These are phyloP conservation scores for Drosophila helvetica DNA, from an alignment of 2,888 invertebrate genomes.

Conservation along the genomic window DNA sequence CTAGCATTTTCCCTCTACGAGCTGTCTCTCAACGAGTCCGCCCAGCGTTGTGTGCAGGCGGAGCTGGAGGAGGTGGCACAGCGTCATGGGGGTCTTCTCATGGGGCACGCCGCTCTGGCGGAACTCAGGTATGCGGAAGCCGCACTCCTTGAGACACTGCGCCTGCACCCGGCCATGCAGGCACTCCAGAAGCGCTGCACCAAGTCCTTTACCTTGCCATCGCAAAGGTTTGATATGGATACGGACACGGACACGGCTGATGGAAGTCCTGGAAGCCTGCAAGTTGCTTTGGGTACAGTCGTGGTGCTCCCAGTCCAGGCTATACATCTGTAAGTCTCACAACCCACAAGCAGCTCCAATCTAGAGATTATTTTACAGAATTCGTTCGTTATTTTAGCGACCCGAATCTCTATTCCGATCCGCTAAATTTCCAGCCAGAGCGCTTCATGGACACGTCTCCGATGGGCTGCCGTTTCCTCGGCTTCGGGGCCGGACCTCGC, in stretches of 20 bases:
- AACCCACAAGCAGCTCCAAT: not conserved
- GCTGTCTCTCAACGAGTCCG: conserved; percentile 49
- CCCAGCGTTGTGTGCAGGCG: conserved; percentile 57
- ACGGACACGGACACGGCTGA: not conserved
- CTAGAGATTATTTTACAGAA: not conserved
- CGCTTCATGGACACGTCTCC: conserved; percentile 56
- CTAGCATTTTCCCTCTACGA: conserved; percentile 75
- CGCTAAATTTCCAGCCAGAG: conserved; percentile 63
- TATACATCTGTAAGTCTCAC: conserved; percentile 66
- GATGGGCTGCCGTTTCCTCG: conserved; percentile 64
- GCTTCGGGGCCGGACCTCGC: conserved; percentile 78
- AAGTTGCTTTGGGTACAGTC: conserved; percentile 57
- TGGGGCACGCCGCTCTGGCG: conserved; percentile 54
- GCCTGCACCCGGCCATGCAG: conserved; percentile 74
- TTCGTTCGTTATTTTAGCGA: conserved; percentile 53
- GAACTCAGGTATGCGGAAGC: conserved; percentile 71
- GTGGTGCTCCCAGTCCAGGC: conserved; percentile 75
- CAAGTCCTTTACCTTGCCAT: conserved; percentile 58
- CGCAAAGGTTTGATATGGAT: conserved; percentile 35
- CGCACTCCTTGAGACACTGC: conserved; percentile 72
- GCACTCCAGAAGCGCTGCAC: conserved; percentile 76
- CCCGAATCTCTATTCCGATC: conserved; percentile 58
- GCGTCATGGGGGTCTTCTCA: conserved; percentile 49
- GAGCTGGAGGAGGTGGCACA: conserved; percentile 67
- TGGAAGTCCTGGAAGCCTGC: conserved; percentile 2